A percentile compares a stretch with the other conserved stretches of the same genome.
These are phyloP conservation scores for Capricornis sumatraensis DNA, from an alignment of 2,113 vertebrate species.

Conservation along the genomic window DNA sequence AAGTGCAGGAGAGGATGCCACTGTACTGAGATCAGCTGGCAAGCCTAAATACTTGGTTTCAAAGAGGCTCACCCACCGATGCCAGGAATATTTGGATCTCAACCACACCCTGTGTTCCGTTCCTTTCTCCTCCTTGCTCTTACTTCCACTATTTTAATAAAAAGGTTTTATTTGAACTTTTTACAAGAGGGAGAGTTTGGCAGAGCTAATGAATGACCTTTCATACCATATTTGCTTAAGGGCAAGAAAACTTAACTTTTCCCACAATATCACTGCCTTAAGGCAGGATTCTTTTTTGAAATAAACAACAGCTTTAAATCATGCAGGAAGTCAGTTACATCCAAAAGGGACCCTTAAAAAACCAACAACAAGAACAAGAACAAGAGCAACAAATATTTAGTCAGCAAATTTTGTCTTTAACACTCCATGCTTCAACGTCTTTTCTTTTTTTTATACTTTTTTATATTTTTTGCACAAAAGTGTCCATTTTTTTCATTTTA, in stretches of 20 bases:
- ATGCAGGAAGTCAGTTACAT: background rate
- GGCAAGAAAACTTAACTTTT: background rate
- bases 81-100: background rate
- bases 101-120: background rate
- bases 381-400: background rate
- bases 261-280: background rate
- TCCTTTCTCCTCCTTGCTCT: background rate
- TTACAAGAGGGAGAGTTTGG: background rate
- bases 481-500: background rate
- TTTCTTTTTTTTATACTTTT: background rate
- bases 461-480: background rate
- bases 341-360: background rate
- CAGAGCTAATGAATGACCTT: background rate
- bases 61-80: background rate
- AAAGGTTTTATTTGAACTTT: background rate
- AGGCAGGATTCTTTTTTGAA: background rate
- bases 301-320: background rate
- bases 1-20: background rate
- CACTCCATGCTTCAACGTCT: background rate
- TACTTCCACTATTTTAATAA: background rate
- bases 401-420: conserved; percentile 10
- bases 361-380: background rate
- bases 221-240: background rate
- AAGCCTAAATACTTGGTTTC: background rate
- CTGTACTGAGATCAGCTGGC: background rate